Evolutionary conservation across 1,140 invertebrate genomes (phyloP).

Genomic region (Amphibalanus amphitrite): DNA sequence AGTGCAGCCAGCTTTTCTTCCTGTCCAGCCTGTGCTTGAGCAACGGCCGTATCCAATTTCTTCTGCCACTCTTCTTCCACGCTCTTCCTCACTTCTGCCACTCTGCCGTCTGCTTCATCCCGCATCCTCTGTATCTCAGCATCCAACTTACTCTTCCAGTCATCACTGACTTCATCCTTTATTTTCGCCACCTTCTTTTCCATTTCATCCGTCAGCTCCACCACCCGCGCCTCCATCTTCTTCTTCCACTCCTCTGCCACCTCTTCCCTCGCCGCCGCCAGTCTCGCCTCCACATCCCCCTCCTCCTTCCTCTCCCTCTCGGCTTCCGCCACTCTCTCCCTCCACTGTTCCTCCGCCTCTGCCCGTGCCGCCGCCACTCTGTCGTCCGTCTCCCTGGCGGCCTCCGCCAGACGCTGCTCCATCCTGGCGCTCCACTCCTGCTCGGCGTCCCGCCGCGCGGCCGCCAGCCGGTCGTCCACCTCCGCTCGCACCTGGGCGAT

Average conservation of each 20-base stretch:
- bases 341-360: neutral
- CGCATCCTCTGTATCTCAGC: neutral
- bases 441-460: neutral
- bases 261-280: neutral
- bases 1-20: too few species aligned
- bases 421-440: neutral
- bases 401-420: neutral
- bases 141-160: neutral
- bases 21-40: neutral
- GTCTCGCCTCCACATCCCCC: too few species aligned
- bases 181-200: neutral
- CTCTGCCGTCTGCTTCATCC: neutral
- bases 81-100: neutral
- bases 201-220: neutral
- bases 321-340: neutral
- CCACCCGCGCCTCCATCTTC: neutral
- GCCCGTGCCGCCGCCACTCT: neutral
- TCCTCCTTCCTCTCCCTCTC: neutral
- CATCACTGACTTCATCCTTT: neutral
- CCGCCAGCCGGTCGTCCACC: neutral
- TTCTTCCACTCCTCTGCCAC: neutral
- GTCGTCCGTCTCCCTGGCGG: neutral
- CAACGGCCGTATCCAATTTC: neutral
- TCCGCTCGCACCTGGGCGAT: neutral
- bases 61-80: neutral